Base-by-base conservation (phyloP, 2,888 invertebrate species). In the Philaethria dido region DNA sequence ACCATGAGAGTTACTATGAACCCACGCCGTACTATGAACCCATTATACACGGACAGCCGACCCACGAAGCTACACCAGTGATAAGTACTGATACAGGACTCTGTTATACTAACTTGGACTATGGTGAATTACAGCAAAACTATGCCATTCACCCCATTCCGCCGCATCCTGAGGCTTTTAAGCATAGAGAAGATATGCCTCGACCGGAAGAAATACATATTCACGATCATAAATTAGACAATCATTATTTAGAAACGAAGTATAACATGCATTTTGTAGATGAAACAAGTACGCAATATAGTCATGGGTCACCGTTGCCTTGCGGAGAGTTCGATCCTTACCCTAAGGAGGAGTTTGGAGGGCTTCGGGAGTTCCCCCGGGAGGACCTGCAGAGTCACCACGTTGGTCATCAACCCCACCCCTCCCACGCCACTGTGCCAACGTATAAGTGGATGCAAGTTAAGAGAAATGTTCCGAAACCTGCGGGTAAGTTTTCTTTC, bases 391-490 rank as follows among this genome's bases (percentile, higher is more conserved):
- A 88, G 74, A 54, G 25, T 13, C 82, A 85, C 29, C 88, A 88
- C 69, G 79, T 84, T 68, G 73, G 84, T 69, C 84, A 90, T 76
- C 80, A 87, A 83, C 76, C 87, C 72, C 84, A 92, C 77, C 73
- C 94, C 83, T 80, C 94, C 79, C 95, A 94, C 74, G 90, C 94
- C 14, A 92, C 94, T 59, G 95, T 98, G 70, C 98, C 98, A 25
- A 98, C 98, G 0, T 99, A 99, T 90, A 98, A 99, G 88, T 99
- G 99, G 99, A 99, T 99, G 99, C 98, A 99, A 93, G 97, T 99
- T 80, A 99, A 99, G 92, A 94, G 99, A 87, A 98, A 98, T 89
- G 97, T 98, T 75, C 98, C 98, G 60, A 99, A 99, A 91, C 98
- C 98, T 77, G 93, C 96, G 86, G 96, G 98, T 97, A 87, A 94